Base-by-base conservation (phyloP, 1,140 invertebrate genomes). In the Drosophila insularis region DNA sequence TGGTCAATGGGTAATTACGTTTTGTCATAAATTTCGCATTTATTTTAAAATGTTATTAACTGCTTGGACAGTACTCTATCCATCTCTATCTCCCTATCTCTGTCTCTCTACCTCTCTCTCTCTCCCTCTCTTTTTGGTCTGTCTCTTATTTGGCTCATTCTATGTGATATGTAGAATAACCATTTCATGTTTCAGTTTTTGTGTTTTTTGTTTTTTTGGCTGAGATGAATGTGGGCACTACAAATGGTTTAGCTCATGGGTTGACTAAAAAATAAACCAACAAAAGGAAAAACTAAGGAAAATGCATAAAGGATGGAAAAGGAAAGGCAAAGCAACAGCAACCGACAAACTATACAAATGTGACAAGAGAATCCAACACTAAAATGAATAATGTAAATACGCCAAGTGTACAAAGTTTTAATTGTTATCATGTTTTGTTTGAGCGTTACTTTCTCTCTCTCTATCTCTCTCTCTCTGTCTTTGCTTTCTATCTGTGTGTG, bases 341-440 rank as follows among this genome's bases (percentile, higher is more conserved):
- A 66, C 66, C 66, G 11, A 43, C 58, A 74, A 62, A 66, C 43
- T 50, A 50, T 50, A 50, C 43, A 37, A 86, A 86, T 86, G 82
- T 87, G 82, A 86, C 82, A 87, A 74, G 80, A 74, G 72, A 74
- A 87, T 89, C 81, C 81, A 87, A 80, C 84, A 77, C 53, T 75
- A 69, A 82, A 87, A 86, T 86, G 82, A 86, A 86, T 86, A 86
- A 86, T 86, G 81, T 87, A 87, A 86, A 86, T 81, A 87, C 82
- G 82, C 75, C 82, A 86, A 86, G 82, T 87, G 82, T 86, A 77
- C 82, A 86, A 86, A 86, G 75, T 86, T 86, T 86, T 86, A 86
- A 86, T 86, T 86, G 82, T 86, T 86, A 86, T 86, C 84, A 82
- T 86, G 82, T 86, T 86, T 86, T 86, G 82, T 86, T 81, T 82